These are phyloP conservation scores for Melanargia galathea DNA, from an alignment of 2,888 invertebrate species.

Conservation along the genomic window DNA sequence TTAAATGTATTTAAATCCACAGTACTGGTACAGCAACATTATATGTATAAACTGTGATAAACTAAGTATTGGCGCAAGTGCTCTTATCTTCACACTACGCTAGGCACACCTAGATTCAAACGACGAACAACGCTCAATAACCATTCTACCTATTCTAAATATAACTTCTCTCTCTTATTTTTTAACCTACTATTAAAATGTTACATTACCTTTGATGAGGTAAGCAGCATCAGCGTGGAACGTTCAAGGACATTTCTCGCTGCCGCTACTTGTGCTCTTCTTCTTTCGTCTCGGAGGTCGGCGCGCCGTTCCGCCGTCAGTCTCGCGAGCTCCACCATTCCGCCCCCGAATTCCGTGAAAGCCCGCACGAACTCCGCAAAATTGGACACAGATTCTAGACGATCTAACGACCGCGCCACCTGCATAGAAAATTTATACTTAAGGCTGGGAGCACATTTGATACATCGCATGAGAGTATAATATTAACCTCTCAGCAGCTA, in stretches of 20 bases:
- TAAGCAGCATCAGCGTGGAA: conserved; percentile 97
- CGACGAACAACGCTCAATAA: background rate
- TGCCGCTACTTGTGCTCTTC: conserved; percentile 97
- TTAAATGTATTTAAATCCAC: too few relatives aligned
- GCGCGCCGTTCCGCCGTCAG: conserved; percentile 92
- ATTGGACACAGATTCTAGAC: conserved; percentile 93
- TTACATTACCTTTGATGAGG: conserved; percentile 93
- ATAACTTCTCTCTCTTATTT: background rate
- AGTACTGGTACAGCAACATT: too few relatives aligned
- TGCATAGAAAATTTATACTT: conserved; percentile 50
- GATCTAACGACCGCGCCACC: conserved; percentile 91
- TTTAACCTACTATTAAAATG: background rate
- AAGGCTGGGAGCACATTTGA: background rate
- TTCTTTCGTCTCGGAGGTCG: conserved; percentile 94
- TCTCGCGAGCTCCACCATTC: conserved; percentile 99
- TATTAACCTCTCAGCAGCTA: too few relatives aligned
- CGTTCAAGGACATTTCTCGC: conserved; percentile 97
- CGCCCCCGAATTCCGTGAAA: conserved; percentile 98
- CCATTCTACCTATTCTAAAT: background rate
- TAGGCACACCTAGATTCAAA: background rate
- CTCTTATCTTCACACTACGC: background rate
- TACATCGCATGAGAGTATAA: too few relatives aligned
- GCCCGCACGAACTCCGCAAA: conserved; percentile 99
- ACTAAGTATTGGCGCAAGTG: background rate
- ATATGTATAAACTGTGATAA: too few relatives aligned